Evolutionary conservation across 2,113 vertebrate genomes (phyloP).

Genomic region (Phalacrocorax pelagicus): DNA sequence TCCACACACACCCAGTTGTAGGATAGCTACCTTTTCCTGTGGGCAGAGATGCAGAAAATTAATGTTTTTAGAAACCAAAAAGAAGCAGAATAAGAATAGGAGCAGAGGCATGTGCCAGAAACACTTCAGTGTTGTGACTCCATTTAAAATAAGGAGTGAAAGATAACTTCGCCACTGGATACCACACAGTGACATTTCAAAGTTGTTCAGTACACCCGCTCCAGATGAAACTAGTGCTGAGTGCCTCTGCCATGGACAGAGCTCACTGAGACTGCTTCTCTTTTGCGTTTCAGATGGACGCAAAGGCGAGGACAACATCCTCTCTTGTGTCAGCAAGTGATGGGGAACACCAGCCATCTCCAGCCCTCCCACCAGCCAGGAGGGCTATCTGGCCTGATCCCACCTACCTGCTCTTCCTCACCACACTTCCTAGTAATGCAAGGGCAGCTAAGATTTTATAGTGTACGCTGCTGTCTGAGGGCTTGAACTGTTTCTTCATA

Average conservation of each 20-base stretch:
- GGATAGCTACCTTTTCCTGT: background rate
- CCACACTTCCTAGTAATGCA: background rate
- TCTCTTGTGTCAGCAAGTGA: background rate
- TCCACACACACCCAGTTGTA: background rate
- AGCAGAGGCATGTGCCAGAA: background rate
- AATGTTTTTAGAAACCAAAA: background rate
- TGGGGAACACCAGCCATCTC: background rate
- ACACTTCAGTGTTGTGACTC: background rate
- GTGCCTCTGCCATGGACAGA: background rate
- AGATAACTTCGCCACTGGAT: background rate
- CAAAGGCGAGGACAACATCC: background rate
- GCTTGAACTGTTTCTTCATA: background rate
- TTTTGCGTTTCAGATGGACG: background rate
- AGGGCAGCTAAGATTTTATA: background rate
- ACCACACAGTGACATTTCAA: background rate
- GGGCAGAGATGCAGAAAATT: background rate
- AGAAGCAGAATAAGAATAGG: background rate
- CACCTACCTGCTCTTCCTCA: background rate
- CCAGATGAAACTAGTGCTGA: background rate
- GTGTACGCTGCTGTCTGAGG: background rate
- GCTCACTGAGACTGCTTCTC: background rate
- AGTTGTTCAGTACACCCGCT: background rate
- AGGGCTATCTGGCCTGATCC: background rate
- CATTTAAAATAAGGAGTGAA: background rate
- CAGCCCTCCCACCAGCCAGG: background rate